Base-by-base conservation (phyloP, 1,140 invertebrate species). In the Listronotus oregonensis region DNA sequence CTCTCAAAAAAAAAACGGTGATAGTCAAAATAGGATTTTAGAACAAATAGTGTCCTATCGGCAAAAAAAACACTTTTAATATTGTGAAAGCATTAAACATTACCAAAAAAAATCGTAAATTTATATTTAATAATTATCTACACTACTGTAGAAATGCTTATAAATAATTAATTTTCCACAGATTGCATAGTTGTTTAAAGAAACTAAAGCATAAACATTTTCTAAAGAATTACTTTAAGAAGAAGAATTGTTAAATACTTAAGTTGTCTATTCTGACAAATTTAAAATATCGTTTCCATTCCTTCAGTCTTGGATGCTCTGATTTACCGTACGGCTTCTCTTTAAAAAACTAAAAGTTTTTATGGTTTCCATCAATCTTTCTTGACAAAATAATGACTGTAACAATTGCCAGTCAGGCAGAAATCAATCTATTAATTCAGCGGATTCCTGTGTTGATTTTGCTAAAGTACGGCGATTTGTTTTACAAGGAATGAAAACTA, bases 201-300 rank as follows among this genome's bases (percentile, higher is more conserved):
- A 27, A 27, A 5, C 21, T 5, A 27, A 27, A 27, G 21, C 21
- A 27, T 27, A 27, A 27, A 27, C 21, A 27, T 1, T 27, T 27
- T 27, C 21, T 27, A 27, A 27, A 27, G 21, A 27, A 27, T 27
- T 27, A 27, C 21, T 27, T 27, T 27, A 5, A 27, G 21, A 27
- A 27, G 21, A 27, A 27, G 46, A 37, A 52, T 52, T 52, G 32
- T 37, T 32, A 56, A 43, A 56, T 56, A 27, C 39, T 42, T 43
- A 56, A n/a, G 37, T 17, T 40, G 31, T 51, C 31, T 39, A 21
- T 3, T 32, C 34, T 18, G 47, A 50, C 46, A 61, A 61, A 61
- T 61, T 61, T 61, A 61, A 27, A 61, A 61, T 61, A 61, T 61
- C 46, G 58, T 50, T 61, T 61, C 58, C 18, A 46, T 51, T 50